Percentiles rank a stretch among this genome's conserved stretches.
These are phyloP conservation scores for Paramisgurnus dabryanus DNA, from an alignment of 2,113 vertebrate species.

Conservation along the genomic window DNA sequence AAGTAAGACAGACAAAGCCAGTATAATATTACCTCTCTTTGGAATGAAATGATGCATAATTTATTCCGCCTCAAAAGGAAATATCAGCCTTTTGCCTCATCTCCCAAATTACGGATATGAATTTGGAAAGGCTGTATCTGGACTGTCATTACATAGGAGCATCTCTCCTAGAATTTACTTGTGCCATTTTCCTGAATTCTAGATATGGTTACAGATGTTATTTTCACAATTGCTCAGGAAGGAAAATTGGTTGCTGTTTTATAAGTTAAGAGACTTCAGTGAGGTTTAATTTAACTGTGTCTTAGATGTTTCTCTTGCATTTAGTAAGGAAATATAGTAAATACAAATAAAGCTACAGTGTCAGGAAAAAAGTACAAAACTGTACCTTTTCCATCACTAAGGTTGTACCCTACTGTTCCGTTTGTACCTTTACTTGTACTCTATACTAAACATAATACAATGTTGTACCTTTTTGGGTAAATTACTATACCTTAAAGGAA, in stretches of 20 bases:
- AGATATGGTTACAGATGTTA: slow-evolving; percentile 3
- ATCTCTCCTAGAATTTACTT: slow-evolving; percentile 3
- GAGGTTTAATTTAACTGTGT: not conserved
- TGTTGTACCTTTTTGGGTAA: too few species aligned
- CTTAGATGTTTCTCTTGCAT: not conserved
- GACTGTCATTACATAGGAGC: slow-evolving; percentile 2
- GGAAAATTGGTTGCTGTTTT: not conserved
- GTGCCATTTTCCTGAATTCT: slow-evolving; percentile 13
- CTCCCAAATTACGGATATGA: slow-evolving; percentile 30
- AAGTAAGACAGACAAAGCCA: slow-evolving; percentile 17
- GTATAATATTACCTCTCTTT: slow-evolving; percentile 42
- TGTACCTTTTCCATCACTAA: too few species aligned
- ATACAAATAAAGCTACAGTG: not conserved
- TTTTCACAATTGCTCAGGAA: slow-evolving; percentile 8
- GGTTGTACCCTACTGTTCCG: too few species aligned
- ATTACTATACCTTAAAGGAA: too few species aligned
- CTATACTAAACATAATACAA: too few species aligned
- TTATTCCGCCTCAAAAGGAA: slow-evolving; percentile 37
- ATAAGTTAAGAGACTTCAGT: not conserved
- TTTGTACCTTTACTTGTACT: too few species aligned
- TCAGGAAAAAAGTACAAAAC: too few species aligned
- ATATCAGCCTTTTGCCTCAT: slow-evolving; percentile 20
- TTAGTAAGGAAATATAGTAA: not conserved
- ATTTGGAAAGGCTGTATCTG: slow-evolving; percentile 8
- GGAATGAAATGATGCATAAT: slow-evolving; percentile 41